Conservation (phyloP, 2,888 invertebrate genomes). For the Hydrotaea cyrtoneurina region DNA sequence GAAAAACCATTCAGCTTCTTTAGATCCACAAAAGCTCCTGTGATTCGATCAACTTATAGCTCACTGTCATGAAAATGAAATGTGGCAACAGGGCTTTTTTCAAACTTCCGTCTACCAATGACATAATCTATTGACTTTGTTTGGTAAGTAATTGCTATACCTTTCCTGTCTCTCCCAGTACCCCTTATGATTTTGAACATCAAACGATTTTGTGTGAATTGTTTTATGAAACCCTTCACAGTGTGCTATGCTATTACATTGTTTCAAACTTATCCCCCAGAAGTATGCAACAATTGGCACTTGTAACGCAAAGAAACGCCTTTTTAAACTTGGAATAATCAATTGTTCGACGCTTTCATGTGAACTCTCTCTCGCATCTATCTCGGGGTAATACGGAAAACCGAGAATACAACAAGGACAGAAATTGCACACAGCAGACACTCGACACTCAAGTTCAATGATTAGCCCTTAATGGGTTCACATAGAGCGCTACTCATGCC, state of each 20-base stretch:
- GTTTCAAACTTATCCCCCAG: not conserved
- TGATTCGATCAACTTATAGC: no score
- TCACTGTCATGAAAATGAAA: no score
- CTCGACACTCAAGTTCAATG: not conserved
- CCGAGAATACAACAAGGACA: no score
- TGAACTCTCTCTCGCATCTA: not conserved
- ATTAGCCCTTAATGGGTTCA: conserved; percentile 23
- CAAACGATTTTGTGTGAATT: no score
- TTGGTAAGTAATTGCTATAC: no score
- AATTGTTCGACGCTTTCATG: conserved; percentile 44
- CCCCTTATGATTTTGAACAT: no score
- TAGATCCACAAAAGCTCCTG: no score
- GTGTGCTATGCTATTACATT: not conserved
- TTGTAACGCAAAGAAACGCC: conserved; percentile 36
- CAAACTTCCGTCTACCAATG: no score
- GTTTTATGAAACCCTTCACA: not conserved
- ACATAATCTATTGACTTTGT: no score
- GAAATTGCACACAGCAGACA: not conserved
- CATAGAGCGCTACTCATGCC: not conserved
- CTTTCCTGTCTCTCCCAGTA: no score
- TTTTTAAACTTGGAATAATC: conserved; percentile 66
- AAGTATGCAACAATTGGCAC: conserved; percentile 30
- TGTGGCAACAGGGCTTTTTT: no score
- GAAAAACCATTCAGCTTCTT: no score
- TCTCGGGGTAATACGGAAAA: not conserved